Evolutionary conservation across 2,888 invertebrate species (phyloP).

Genomic region (Leptinotarsa juncta): DNA sequence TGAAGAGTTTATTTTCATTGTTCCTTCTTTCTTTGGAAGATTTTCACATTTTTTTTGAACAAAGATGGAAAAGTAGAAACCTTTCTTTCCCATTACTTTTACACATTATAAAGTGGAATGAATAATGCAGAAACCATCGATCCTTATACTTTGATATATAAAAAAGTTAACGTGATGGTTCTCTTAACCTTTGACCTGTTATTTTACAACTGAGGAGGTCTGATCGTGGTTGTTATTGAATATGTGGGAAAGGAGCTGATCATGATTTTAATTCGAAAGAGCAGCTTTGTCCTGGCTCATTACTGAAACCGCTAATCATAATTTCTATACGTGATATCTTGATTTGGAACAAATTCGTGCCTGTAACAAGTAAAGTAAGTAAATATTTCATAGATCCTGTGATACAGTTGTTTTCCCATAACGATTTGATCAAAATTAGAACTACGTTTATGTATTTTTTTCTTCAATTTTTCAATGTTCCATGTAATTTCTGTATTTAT

Average conservation of each 20-base stretch:
- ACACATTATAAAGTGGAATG: background rate
- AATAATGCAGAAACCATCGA: background rate
- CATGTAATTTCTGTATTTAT: too few species aligned
- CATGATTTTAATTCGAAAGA: conserved; percentile 3
- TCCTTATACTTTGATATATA: background rate
- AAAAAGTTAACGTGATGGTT: conserved; percentile 6
- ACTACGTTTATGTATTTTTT: too few species aligned
- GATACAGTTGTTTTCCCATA: too few species aligned
- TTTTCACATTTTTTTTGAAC: too few species aligned
- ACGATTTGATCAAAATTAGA: too few species aligned
- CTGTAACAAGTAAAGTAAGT: background rate
- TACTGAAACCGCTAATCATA: conserved; percentile 14
- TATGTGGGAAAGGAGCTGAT: conserved; percentile 28
- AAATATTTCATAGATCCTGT: background rate
- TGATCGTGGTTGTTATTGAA: conserved; percentile 21
- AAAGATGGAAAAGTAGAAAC: too few species aligned
- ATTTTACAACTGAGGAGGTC: conserved; percentile 12
- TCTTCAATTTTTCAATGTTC: too few species aligned
- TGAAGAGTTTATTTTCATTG: too few species aligned
- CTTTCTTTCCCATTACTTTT: too few species aligned
- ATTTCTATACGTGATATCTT: background rate
- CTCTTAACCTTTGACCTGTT: conserved; percentile 27
- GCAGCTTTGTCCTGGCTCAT: background rate
- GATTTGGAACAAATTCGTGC: background rate
- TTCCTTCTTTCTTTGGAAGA: too few species aligned